phyloP scores from a whole-genome alignment of 2,113 vertebrate genomes.

The Sceloporus undulatus region DNA sequence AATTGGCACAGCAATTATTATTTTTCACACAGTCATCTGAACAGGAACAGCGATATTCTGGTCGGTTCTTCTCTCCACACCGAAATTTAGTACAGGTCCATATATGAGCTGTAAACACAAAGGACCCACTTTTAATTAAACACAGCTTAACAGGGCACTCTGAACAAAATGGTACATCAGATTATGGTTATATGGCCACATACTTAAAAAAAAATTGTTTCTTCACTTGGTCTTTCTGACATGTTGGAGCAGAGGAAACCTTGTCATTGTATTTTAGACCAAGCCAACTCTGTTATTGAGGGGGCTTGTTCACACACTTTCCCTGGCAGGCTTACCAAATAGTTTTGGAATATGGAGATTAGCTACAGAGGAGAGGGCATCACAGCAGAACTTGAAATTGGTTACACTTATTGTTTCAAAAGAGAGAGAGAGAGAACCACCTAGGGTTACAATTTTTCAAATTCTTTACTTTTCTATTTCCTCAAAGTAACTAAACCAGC shows the following conservation, averaged over 20 bases:
- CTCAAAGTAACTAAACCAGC: too few species aligned
- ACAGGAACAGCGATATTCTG: slow-evolving; percentile 79
- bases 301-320: neutral
- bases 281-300: neutral
- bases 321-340: too few species aligned
- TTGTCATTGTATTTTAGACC: too few species aligned
- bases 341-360: neutral
- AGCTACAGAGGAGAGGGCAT: neutral
- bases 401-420: too few species aligned
- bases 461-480: too few species aligned
- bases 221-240: neutral
- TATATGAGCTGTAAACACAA: slow-evolving; percentile 71
- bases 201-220: neutral
- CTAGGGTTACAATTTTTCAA: too few species aligned
- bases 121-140: neutral
- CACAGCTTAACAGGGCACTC: neutral
- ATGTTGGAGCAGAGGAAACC: too few species aligned
- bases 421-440: too few species aligned
- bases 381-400: too few species aligned
- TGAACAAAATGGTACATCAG: neutral
- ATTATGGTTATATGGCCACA: neutral
- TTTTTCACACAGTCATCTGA: slow-evolving; percentile 79
- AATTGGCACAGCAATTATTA: slow-evolving; percentile 81
- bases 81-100: slow-evolving; percentile 85
- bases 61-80: slow-evolving; percentile 82